These are phyloP conservation scores for Andrena bicolor DNA, from an alignment of 2,888 invertebrate species.

Conservation along the genomic window DNA sequence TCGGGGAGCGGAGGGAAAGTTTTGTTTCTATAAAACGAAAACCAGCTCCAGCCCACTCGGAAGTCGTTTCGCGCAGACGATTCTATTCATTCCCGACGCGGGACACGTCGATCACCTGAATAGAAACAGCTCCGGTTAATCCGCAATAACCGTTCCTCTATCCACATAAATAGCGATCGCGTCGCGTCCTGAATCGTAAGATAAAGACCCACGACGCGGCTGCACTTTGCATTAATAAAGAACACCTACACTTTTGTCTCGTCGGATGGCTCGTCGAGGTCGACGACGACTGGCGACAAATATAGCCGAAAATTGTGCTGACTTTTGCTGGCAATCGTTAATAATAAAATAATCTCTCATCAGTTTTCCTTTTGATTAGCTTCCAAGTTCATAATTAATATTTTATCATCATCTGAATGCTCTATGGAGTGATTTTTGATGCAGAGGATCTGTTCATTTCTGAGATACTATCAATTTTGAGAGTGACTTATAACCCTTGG, in stretches of 20 bases:
- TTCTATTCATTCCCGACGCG: conserved; percentile 6
- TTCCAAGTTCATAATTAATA: too few species aligned
- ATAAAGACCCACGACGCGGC: conserved; percentile 3
- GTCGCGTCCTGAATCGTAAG: conserved; percentile 11
- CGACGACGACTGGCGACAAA: not conserved
- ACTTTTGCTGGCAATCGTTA: not conserved
- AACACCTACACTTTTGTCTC: not conserved
- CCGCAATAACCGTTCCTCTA: conserved; percentile 20
- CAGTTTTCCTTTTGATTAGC: not conserved
- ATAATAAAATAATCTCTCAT: not conserved
- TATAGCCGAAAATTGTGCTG: not conserved
- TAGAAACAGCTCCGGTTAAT: conserved; percentile 15
- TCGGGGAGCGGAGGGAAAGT: not conserved
- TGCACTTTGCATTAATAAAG: conserved; percentile 9
- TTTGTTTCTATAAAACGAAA: conserved; percentile 8
- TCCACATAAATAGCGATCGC: conserved; percentile 1
- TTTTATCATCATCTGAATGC: too few species aligned
- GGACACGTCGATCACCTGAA: conserved; percentile 13
- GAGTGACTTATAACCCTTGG: too few species aligned
- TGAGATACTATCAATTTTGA: too few species aligned
- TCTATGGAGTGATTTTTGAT: too few species aligned
- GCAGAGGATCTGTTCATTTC: too few species aligned
- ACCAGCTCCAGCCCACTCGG: not conserved
- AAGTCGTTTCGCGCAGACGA: conserved; percentile 5
- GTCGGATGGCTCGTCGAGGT: not conserved